Evolutionary conservation across 2,888 invertebrate genomes (phyloP).

Genomic region (Dendrolimus pini): DNA sequence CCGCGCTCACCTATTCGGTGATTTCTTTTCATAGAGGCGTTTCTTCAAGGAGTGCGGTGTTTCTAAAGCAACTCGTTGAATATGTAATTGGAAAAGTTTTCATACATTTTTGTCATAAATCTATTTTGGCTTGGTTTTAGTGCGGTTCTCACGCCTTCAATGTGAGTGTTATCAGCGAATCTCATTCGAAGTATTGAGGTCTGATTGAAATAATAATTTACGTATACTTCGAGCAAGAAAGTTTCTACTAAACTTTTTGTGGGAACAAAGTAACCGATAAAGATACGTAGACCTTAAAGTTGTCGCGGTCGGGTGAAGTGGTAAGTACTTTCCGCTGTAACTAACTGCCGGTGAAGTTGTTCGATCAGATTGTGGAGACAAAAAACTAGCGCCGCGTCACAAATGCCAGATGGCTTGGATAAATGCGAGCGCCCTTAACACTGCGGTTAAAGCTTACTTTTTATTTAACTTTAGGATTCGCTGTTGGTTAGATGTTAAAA

Average conservation of each 20-base stretch:
- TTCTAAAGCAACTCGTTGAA: slow-evolving; percentile 57
- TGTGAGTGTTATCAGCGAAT: slow-evolving; percentile 10
- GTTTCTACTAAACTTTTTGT: slow-evolving; percentile 21
- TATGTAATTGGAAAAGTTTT: slow-evolving; percentile 69
- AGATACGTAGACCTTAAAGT: slow-evolving; percentile 37
- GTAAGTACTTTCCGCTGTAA: slow-evolving; percentile 50
- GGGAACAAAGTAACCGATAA: slow-evolving; percentile 32
- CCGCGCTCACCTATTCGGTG: slow-evolving; percentile 71
- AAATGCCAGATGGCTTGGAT: slow-evolving; percentile 48
- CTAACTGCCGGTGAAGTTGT: slow-evolving; percentile 44
- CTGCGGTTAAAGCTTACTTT: slow-evolving; percentile 32
- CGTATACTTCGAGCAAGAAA: slow-evolving; percentile 8
- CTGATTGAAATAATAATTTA: too few relatives aligned
- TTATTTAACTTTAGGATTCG: too few relatives aligned
- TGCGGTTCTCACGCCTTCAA: slow-evolving; percentile 15
- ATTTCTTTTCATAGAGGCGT: slow-evolving; percentile 70
- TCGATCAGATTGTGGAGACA: slow-evolving; percentile 55
- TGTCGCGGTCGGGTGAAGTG: slow-evolving; percentile 35
- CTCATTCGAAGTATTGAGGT: slow-evolving; percentile 17
- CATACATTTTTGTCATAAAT: slow-evolving; percentile 42
- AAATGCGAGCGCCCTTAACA: slow-evolving; percentile 40
- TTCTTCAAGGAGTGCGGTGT: slow-evolving; percentile 59
- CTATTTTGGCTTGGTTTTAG: slow-evolving; percentile 32
- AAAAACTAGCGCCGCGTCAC: slow-evolving; percentile 43
- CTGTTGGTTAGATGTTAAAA: too few relatives aligned